phyloP scores from a whole-genome alignment of 92 coral and sea anemone genomes.

The Actinernus sp. region DNA sequence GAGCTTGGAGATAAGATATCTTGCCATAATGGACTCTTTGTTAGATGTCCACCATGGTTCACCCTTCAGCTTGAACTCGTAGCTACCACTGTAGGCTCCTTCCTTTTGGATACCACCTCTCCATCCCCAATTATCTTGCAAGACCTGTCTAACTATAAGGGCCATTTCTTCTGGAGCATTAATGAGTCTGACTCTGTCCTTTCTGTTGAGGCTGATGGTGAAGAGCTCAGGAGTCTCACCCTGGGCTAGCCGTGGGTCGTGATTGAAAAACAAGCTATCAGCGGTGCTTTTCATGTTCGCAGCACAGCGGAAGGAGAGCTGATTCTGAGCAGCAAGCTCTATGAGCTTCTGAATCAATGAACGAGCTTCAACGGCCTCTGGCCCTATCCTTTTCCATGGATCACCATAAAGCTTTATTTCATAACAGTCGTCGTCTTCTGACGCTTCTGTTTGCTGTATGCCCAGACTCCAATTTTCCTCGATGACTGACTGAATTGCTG shows the following conservation, averaged over 20 bases:
- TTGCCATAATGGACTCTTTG: slow-evolving; percentile 72
- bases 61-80: slow-evolving; percentile 77
- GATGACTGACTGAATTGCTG: slow-evolving; percentile 40
- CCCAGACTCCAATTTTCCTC: slow-evolving; percentile 56
- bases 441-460: slow-evolving; percentile 31
- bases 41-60: slow-evolving; percentile 80
- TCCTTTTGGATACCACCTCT: slow-evolving; percentile 65
- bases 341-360: slow-evolving; percentile 41
- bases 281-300: slow-evolving; percentile 51
- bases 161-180: slow-evolving; percentile 50
- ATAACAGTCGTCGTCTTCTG: slow-evolving; percentile 27
- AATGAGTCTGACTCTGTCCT: slow-evolving; percentile 62
- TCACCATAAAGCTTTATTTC: slow-evolving; percentile 57
- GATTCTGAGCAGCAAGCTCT: slow-evolving; percentile 31
- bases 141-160: slow-evolving; percentile 42
- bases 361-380: slow-evolving; percentile 49
- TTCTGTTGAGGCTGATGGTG: slow-evolving; percentile 34
- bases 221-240: slow-evolving; percentile 28
- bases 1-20: slow-evolving; percentile 71
- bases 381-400: slow-evolving; percentile 63
- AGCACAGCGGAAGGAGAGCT: slow-evolving; percentile 28
- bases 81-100: slow-evolving; percentile 47
- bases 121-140: slow-evolving; percentile 35
- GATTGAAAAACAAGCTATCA: slow-evolving; percentile 65
- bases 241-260: slow-evolving; percentile 44